Conservation (phyloP, 2,113 vertebrate species). For the Martes martes region DNA sequence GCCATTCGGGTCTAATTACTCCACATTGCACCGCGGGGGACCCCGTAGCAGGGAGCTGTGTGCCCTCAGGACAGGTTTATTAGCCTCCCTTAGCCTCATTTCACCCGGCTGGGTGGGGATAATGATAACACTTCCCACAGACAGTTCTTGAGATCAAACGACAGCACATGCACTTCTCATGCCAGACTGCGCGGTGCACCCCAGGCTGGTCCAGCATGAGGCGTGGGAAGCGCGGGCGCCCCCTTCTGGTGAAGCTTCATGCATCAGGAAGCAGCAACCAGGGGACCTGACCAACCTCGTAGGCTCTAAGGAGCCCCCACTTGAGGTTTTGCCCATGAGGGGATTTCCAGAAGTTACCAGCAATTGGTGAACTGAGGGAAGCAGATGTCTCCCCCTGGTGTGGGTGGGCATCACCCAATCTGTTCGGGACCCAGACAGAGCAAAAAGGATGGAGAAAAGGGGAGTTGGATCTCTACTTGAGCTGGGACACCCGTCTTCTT, state of each 20-base stretch:
- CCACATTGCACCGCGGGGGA: background rate
- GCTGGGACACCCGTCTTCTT: fast-evolving
- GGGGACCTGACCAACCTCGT: background rate
- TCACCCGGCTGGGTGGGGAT: background rate
- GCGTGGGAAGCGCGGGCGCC: background rate
- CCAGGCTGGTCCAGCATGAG: background rate
- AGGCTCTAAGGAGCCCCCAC: background rate
- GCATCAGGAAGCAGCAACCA: background rate
- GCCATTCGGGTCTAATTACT: background rate
- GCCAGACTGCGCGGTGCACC: background rate
- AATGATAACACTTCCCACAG: background rate
- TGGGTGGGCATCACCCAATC: background rate
- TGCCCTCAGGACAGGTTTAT: background rate
- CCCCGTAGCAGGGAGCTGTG: background rate
- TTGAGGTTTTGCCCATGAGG: background rate
- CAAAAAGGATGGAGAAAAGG: background rate
- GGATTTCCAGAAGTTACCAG: background rate
- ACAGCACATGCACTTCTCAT: no score
- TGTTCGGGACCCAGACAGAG: background rate
- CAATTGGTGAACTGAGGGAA: background rate
- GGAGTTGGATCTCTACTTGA: background rate
- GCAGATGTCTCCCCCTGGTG: background rate
- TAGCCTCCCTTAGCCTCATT: background rate
- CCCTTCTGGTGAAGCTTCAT: background rate
- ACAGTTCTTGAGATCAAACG: background rate